A percentile compares a stretch with the other conserved stretches of the same genome.
phyloP scores from a whole-genome alignment of 1,140 invertebrate genomes.

The Caenorhabditis brenneri region DNA sequence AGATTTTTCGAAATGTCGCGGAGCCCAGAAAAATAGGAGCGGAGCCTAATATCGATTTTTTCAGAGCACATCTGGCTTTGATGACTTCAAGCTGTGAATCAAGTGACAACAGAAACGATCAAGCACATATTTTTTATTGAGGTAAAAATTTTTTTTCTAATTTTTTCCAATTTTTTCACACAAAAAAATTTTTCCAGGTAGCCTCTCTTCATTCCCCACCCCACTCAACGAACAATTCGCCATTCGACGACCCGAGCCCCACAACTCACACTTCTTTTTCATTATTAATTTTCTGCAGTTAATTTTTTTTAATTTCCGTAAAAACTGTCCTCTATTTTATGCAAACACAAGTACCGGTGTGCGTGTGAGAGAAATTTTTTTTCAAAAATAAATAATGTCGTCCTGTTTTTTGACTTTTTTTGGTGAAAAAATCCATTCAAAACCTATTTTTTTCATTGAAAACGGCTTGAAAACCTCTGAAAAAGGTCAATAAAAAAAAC shows the following conservation, averaged over 20 bases:
- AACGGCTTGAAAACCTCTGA: too few relatives aligned
- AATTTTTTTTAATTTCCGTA: too few relatives aligned
- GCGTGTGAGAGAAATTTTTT: conserved; percentile 8
- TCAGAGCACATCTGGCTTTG: conserved; percentile 22
- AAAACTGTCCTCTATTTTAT: too few relatives aligned
- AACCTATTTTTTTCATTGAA: too few relatives aligned
- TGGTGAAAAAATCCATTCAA: not conserved
- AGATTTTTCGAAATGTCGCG: too few relatives aligned
- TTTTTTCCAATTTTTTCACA: too few relatives aligned
- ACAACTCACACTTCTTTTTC: not conserved
- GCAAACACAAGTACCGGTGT: conserved; percentile 33
- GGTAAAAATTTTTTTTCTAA: not conserved
- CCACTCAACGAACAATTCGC: too few relatives aligned
- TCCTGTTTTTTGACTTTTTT: conserved; percentile 9
- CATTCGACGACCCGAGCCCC: not conserved
- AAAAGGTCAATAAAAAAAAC: too few relatives aligned
- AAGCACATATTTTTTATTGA: conserved; percentile 4
- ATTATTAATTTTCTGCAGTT: not conserved
- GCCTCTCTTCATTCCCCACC: not conserved
- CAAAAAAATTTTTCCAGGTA: not conserved
- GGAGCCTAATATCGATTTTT: too few relatives aligned
- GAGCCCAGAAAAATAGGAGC: too few relatives aligned
- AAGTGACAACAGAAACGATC: not conserved
- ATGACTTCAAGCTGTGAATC: conserved; percentile 17
- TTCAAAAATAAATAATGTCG: conserved; percentile 6